Conservation (phyloP, 2,888 invertebrate genomes). For the Beris chalybata region DNA sequence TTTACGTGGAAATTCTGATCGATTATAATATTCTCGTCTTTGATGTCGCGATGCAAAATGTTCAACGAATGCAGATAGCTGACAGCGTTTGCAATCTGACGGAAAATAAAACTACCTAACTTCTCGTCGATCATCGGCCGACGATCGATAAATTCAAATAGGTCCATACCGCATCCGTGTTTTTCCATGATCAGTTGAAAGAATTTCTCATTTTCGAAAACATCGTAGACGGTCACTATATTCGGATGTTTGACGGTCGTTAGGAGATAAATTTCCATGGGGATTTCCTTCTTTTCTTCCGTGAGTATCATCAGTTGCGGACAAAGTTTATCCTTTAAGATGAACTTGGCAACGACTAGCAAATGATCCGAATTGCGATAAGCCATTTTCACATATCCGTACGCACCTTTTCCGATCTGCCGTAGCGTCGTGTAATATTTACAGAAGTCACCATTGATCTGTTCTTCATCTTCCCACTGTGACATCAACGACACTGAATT, state of each 20-base stretch:
- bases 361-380: conserved; percentile 63
- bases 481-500: conserved; percentile 62
- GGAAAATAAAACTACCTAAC: conserved; percentile 69
- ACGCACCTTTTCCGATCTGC: conserved; percentile 69
- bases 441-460: conserved; percentile 61
- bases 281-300: conserved; percentile 60
- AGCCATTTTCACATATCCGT: conserved; percentile 72
- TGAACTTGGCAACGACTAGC: conserved; percentile 71
- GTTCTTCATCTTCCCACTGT: conserved; percentile 61
- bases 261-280: conserved; percentile 69
- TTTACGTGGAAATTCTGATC: conserved; percentile 72
- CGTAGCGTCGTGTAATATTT: conserved; percentile 64
- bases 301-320: conserved; percentile 58
- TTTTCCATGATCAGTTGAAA: conserved; percentile 78
- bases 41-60: conserved; percentile 74
- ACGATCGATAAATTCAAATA: conserved; percentile 76
- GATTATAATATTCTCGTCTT: conserved; percentile 76
- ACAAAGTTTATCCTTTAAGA: conserved; percentile 63
- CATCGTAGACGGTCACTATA: conserved; percentile 68
- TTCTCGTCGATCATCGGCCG: conserved; percentile 68
- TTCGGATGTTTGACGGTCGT: conserved; percentile 67
- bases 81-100: conserved; percentile 73
- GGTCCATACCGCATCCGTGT: conserved; percentile 74
- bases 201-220: conserved; percentile 69
- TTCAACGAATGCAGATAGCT: conserved; percentile 67